Conservation (phyloP, 2,797 vertebrate species). For the Hirundo rustica region DNA sequence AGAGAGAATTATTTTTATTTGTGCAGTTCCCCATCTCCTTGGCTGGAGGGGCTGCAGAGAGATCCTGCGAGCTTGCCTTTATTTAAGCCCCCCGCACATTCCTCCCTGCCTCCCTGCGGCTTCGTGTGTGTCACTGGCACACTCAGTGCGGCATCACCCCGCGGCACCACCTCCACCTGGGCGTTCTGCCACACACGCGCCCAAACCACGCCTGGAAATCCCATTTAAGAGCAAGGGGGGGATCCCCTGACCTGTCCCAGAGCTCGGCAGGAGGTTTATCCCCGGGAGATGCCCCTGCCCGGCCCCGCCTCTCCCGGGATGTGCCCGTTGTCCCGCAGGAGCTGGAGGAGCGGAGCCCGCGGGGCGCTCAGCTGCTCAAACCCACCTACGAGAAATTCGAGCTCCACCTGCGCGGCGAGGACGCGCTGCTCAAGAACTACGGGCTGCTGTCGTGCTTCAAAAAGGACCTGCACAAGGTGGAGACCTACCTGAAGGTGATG, state of each 20-base stretch:
- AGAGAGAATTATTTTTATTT: background rate
- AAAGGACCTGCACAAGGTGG: slow-evolving; percentile 96
- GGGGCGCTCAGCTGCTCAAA: slow-evolving; percentile 65
- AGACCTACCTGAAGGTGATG: slow-evolving; percentile 93
- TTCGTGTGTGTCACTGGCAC: background rate
- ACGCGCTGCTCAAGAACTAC: slow-evolving; percentile 82
- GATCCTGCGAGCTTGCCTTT: background rate
- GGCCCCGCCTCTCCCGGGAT: background rate
- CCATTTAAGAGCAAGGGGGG: accelerated
- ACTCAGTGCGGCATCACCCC: accelerated
- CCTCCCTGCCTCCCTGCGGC: background rate
- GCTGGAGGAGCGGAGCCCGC: slow-evolving; percentile 73
- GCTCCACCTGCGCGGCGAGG: slow-evolving; percentile 77
- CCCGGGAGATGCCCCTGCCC: background rate
- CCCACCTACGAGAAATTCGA: slow-evolving; percentile 88
- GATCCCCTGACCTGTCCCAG: background rate
- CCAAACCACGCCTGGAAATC: accelerated
- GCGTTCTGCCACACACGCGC: background rate
- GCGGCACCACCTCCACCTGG: background rate
- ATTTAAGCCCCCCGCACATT: background rate
- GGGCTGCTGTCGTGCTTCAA: slow-evolving; percentile 91
- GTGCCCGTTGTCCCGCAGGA: slow-evolving; percentile 56
- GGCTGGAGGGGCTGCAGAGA: background rate
- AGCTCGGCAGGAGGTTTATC: background rate
- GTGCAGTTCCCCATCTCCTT: background rate